Evolutionary conservation across 2,888 invertebrate genomes (phyloP).

Genomic region (Resseliella maxima): DNA sequence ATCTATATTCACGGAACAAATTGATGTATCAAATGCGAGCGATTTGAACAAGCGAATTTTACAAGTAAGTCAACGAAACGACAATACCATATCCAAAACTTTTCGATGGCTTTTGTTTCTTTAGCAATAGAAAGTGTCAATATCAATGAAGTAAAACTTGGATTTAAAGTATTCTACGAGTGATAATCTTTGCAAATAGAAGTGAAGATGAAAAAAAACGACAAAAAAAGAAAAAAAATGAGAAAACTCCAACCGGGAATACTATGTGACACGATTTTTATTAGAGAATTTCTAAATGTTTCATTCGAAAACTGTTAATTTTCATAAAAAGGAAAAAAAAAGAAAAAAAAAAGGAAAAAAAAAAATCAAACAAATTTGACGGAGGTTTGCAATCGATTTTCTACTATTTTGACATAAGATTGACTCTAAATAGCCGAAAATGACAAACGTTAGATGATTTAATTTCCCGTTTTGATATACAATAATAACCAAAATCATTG

Average conservation of each 20-base stretch:
- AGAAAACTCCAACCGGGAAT: no score
- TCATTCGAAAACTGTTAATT: background rate
- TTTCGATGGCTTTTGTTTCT: background rate
- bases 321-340: background rate
- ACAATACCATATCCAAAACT: background rate
- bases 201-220: background rate
- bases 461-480: background rate
- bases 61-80: background rate
- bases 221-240: no score
- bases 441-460: background rate
- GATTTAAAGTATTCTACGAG: background rate
- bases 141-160: background rate
- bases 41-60: background rate
- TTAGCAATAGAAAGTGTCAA: slow-evolving; percentile 11
- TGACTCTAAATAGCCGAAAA: no score
- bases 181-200: background rate
- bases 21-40: background rate
- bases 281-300: no score
- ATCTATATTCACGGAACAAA: background rate
- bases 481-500: background rate
- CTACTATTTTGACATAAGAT: no score
- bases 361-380: no score
- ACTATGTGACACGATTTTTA: no score
- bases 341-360: no score
- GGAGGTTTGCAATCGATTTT: no score